Base-by-base conservation (phyloP, 2,888 invertebrate species). In the Bibio marci region DNA sequence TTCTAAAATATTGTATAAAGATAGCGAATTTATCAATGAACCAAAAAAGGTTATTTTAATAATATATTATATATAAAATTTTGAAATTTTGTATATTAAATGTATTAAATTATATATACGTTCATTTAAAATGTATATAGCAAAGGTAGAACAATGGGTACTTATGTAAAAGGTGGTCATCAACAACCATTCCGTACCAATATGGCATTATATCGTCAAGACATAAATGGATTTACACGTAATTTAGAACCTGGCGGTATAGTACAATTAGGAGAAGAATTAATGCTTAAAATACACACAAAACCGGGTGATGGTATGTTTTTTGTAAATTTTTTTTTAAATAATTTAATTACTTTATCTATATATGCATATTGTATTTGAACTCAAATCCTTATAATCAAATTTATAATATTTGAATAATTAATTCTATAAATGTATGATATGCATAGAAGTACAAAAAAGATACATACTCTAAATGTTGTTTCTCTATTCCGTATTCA, bases 191-290 rank as follows among this genome's bases (percentile, higher is more conserved):
- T 73, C 44, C 64, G 68, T 22, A 67, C 66, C 10, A 64, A 66
- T 39, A 59, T 72, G 11, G 65, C 62, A 34, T 50, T 72, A 3
- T 58, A 67, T 41, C 51, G 69, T 25, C 65, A 63, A 42, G 54
- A 63, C n/a, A 51, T 53, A 2, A 63, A 62, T 39, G 64, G 65
- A 18, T 71, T 67, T 45, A 64, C 65, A 14, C 56, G 63, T n/a
- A 59, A 57, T 15, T 55, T 73, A 38, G 62, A 65, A 42, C 52
- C 61, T 2, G 66, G 69, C 37, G 69, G 66, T 4, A 57, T 65
- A 4, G 70, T 73, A 1, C 60, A 66, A 41, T 52, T 73, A 32
- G 73, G 73, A 4, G 73, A 73, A 49, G 70, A 71, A 42, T 52
- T 73, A 26, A 47, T 71, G 32, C 48, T 73, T 22, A 57, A 68